Conservation (phyloP, 2,113 vertebrate genomes). For the Pampusana beccarii region DNA sequence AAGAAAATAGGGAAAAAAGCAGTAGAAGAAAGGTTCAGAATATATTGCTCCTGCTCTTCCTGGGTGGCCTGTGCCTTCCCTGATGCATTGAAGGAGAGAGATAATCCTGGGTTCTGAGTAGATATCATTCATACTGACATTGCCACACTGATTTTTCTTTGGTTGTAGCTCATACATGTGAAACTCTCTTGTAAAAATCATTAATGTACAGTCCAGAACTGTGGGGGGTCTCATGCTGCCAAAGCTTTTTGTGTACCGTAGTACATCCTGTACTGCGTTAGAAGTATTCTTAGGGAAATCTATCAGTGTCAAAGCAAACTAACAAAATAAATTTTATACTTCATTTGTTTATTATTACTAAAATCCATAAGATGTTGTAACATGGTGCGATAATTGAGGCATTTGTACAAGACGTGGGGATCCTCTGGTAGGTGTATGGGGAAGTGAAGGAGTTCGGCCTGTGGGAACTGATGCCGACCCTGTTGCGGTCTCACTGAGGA, state of each 20-base stretch:
- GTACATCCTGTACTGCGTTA: accelerated
- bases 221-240: neutral
- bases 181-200: neutral
- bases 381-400: neutral
- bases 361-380: neutral
- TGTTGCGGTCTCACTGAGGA: neutral
- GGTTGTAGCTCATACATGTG: neutral
- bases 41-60: neutral
- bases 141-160: neutral
- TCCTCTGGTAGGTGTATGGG: neutral
- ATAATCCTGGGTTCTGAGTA: neutral
- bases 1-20: neutral
- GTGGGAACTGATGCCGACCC: neutral
- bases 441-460: neutral
- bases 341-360: neutral
- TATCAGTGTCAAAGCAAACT: neutral
- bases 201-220: neutral
- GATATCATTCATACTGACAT: neutral
- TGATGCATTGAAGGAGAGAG: neutral
- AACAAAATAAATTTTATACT: neutral
- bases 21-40: neutral
- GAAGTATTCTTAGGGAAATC: neutral
- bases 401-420: neutral
- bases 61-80: neutral
- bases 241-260: neutral